phyloP scores from a whole-genome alignment of 2,888 invertebrate species.

The Dryomyza anilis region DNA sequence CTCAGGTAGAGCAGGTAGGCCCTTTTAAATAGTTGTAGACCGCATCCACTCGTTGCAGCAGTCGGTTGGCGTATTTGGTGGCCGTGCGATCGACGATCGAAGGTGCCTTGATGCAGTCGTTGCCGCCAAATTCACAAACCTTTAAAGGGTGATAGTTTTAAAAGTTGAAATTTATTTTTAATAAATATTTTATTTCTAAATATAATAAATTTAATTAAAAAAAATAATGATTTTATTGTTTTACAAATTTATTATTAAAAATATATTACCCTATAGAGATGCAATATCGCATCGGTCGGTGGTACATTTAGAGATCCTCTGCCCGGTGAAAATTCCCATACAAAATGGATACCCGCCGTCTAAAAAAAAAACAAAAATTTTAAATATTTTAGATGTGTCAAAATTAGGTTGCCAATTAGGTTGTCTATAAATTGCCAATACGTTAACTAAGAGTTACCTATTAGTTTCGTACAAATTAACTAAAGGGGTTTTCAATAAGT shows the following conservation, averaged over 20 bases:
- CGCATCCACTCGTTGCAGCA: constrained; percentile 66
- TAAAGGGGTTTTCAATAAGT: too few relatives aligned
- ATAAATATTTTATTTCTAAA: too few relatives aligned
- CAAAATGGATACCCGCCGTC: constrained; percentile 93
- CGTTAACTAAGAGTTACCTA: too few relatives aligned
- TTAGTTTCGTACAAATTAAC: too few relatives aligned
- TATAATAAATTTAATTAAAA: background rate
- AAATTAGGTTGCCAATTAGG: too few relatives aligned
- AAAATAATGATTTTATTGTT: background rate
- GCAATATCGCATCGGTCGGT: constrained; percentile 80
- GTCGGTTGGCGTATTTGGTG: constrained; percentile 72
- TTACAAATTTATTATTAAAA: background rate
- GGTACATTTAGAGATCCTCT: constrained; percentile 83
- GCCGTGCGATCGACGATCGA: constrained; percentile 82
- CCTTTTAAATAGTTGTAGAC: constrained; percentile 64
- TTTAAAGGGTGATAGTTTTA: constrained; percentile 23
- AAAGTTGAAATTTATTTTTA: background rate
- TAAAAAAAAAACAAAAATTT: too few relatives aligned
- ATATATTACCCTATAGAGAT: constrained; percentile 71
- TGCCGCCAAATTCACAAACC: constrained; percentile 91
- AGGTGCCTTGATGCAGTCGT: constrained; percentile 84
- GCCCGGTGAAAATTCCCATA: too few relatives aligned
- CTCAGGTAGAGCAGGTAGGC: constrained; percentile 64
- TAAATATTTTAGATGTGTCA: too few relatives aligned
- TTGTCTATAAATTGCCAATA: too few relatives aligned